Conservation (phyloP, 2,113 vertebrate genomes). For the Hydrolagus affinis region DNA sequence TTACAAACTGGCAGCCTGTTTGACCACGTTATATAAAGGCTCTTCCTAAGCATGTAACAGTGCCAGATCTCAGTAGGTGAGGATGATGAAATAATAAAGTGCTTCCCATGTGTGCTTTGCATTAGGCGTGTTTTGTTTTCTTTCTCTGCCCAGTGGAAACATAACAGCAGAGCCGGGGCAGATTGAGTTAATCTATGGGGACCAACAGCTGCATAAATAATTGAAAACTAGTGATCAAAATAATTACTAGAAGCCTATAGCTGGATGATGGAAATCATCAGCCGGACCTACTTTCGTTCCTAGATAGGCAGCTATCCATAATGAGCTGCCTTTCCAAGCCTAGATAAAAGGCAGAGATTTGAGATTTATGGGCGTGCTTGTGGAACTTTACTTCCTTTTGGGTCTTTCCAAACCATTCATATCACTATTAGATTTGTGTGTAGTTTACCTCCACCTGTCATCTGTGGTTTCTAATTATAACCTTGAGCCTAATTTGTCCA, state of each 20-base stretch:
- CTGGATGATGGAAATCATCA: constrained; percentile 82
- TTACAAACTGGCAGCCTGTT: constrained; percentile 67
- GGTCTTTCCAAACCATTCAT: neutral
- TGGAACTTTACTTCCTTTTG: constrained; percentile 21
- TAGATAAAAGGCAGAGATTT: constrained; percentile 18
- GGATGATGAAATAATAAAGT: constrained; percentile 98
- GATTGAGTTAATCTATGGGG: constrained; percentile 71
- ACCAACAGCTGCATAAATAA: constrained; percentile 78
- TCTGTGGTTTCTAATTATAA: constrained; percentile 9
- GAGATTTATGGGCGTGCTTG: constrained; percentile 22
- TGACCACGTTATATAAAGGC: constrained; percentile 59
- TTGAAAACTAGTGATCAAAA: constrained; percentile 50
- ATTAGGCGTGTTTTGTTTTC: constrained; percentile 93
- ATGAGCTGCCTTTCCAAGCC: constrained; percentile 17
- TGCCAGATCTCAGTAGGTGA: constrained; percentile 95
- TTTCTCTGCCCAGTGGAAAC: constrained; percentile 94
- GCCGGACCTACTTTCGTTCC: constrained; percentile 26
- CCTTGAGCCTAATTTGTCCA: constrained; percentile 5
- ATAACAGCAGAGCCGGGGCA: constrained; percentile 82
- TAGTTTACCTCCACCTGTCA: constrained; percentile 25
- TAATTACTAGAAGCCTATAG: constrained; percentile 71
- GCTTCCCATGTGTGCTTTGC: constrained; percentile 99
- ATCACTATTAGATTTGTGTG: neutral
- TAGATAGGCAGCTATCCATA: constrained; percentile 31
- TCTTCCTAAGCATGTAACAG: constrained; percentile 68